phyloP scores from a whole-genome alignment of 2,888 invertebrate species.

The Tachina lurida region DNA sequence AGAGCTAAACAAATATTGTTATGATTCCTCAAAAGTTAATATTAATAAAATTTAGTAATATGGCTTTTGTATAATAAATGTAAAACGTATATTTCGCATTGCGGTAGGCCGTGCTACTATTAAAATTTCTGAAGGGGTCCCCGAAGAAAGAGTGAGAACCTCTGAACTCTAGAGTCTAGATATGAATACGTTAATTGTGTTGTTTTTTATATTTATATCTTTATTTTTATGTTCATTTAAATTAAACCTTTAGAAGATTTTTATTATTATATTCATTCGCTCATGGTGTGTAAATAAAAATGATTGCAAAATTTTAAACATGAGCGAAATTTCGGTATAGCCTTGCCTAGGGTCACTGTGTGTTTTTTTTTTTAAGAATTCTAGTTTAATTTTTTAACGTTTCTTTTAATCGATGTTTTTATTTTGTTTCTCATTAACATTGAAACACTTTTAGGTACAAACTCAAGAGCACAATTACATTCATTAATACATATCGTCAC shows the following conservation, averaged over 20 bases:
- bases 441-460: constrained; percentile 23
- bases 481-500: too few relatives aligned
- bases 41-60: too few relatives aligned
- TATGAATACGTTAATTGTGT: constrained; percentile 8
- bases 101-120: too few relatives aligned
- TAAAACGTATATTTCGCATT: too few relatives aligned
- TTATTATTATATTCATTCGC: constrained; percentile 14
- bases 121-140: too few relatives aligned
- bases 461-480: background rate
- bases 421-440: constrained; percentile 26
- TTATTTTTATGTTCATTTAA: constrained; percentile 44
- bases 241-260: constrained; percentile 32
- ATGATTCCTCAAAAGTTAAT: too few relatives aligned
- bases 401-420: constrained; percentile 25
- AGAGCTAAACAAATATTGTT: too few relatives aligned
- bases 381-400: constrained; percentile 1
- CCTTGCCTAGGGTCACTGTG: constrained; percentile 57
- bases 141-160: too few relatives aligned
- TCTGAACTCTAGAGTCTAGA: too few relatives aligned
- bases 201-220: constrained; percentile 25
- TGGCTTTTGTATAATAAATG: too few relatives aligned
- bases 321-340: constrained; percentile 3
- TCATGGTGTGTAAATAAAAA: constrained; percentile 20
- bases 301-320: background rate
- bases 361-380: background rate